phyloP scores from a whole-genome alignment of 2,797 vertebrate genomes.

The Saxicola maurus region DNA sequence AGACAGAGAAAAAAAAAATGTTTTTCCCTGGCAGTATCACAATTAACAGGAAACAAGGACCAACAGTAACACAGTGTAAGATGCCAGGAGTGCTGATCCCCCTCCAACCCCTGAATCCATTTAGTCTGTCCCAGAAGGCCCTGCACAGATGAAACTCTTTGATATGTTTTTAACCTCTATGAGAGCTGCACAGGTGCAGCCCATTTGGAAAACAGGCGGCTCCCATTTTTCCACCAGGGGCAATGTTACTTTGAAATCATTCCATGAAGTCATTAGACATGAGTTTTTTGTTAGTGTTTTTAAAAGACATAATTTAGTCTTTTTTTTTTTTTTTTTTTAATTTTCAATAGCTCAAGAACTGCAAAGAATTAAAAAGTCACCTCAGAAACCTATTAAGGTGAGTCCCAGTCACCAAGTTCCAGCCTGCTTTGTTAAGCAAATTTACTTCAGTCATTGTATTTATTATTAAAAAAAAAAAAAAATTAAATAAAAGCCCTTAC shows the following conservation, averaged over 20 bases:
- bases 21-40: background rate
- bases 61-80: background rate
- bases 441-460: background rate
- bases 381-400: constrained; percentile 20
- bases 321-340: background rate
- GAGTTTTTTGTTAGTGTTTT: constrained; percentile 37
- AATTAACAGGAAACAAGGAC: constrained; percentile 27
- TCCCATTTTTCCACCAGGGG: constrained; percentile 34
- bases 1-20: background rate
- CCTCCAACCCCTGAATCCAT: background rate
- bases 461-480: background rate
- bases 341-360: constrained; percentile 8
- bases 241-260: constrained; percentile 50
- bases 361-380: constrained; percentile 30
- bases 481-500: background rate
- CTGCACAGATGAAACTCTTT: background rate
- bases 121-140: background rate
- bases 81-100: constrained; percentile 22
- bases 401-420: background rate
- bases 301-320: constrained; percentile 17
- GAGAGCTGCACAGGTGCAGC: constrained; percentile 46
- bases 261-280: constrained; percentile 43
- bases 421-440: constrained; percentile 23
- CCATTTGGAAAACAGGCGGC: constrained; percentile 15
- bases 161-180: constrained; percentile 9